Base-by-base conservation (phyloP, 2,888 invertebrate species). In the Melitaea athalia region DNA sequence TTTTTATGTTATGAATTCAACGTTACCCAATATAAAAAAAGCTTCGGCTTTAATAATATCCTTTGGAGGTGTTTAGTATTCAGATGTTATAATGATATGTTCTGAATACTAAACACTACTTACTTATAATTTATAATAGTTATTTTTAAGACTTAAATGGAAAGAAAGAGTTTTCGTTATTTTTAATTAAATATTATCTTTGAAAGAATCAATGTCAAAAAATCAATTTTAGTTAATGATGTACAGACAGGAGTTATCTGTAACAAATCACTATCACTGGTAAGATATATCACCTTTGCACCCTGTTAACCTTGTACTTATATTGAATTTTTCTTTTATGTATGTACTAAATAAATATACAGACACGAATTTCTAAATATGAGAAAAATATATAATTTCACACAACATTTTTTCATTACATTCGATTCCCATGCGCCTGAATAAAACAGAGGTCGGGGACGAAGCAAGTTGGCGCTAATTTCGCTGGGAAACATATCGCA, bases 331-430 rank as follows among this genome's bases (percentile, higher is more conserved):
- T 24, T 24, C n/a, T 24, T 24, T 24, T 3, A 24, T 24, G 24
- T 3, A 1, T 24, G 24, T 24, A 24, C 24, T 24, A 24, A 24
- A 24, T 24, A 52, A n/a, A 33, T 7, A 55, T n/a, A 11, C 53
- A 24, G 81, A 79, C 87, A 77, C 82, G 77, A 85, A 87, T 86
- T 87, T 88, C 79, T 86, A 89, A 88, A 88, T 90, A 86, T 85
- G 85, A 83, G 79, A 85, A 86, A 87, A 87, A 84, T 81, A 50
- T 8, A 38, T 38, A 79, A 83, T 82, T 82, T 79, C 84, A 87
- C 86, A 86, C 83, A 85, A 86, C 82, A 83, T 81, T 85, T 87
- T 85, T 87, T 85, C 87, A 88, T 88, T 88, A 87, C 86, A 86
- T 82, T 81, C 79, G 79, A 79, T 83, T 79, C 89, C 87, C 88